Base-by-base conservation (phyloP, 2,797 vertebrate genomes). In the Coreius guichenoti region DNA sequence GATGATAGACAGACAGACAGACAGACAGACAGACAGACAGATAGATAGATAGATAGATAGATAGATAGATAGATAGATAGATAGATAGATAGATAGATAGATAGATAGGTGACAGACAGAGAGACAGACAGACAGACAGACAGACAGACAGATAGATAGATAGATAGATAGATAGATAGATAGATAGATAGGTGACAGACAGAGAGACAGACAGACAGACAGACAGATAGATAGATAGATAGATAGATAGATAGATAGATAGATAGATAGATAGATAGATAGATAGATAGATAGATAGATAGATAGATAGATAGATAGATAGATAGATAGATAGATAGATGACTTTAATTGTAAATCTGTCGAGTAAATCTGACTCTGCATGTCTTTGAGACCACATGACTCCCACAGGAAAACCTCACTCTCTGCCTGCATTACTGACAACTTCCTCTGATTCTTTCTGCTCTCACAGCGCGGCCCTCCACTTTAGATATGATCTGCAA, bases 371-470 rank as follows among this genome's bases (percentile, higher is more conserved):
- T 14, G 43, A 17, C 54, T n/a, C 74, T 1, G 4, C 36, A 16
- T 47, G 12, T 73, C 1, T 36, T 6, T 65, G 29, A 47, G 63
- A 69, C 31, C 73, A 23, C 82, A 43, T 43, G 47, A 56, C 23
- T 69, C 33, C 33, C 47, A 69, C 63, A 84, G 82, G 82, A 84
- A 84, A 47, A 19, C 47, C 72, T 77, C 61, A 67, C 82, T 83
- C 61, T 14, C 51, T 11, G 61, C 31, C 26, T 78, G 63, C 73
- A 56, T 69, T 78, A 69, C 31, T 74, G 49, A 84, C 65, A 78
- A 84, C 82, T 84, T 84, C 82, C 82, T 84, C 63, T 11, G 11
- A 84, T 78, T 84, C 33, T 78, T 31, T 58, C 26, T 12, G 73
- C 58, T 51, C 81, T 26, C 70, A 54, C 0, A n/a, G 45, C 3